These are phyloP conservation scores for Lithobates pipiens DNA, from an alignment of 2,797 vertebrate species.

Conservation along the genomic window DNA sequence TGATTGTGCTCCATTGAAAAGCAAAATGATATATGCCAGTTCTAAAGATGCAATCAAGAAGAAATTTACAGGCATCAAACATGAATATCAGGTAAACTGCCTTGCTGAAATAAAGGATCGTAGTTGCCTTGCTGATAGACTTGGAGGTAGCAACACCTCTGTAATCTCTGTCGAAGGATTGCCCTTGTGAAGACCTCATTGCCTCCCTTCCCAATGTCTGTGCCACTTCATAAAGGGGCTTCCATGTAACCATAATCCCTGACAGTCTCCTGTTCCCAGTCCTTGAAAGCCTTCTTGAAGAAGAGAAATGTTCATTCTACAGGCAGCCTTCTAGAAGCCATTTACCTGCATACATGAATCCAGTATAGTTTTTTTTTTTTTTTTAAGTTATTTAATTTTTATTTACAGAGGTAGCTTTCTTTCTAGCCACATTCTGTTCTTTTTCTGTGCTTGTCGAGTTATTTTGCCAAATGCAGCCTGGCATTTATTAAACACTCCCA, in stretches of 20 bases:
- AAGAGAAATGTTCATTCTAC: neutral
- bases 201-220: conserved; percentile 64
- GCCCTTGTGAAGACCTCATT: conserved; percentile 69
- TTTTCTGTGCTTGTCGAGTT: conserved; percentile 52
- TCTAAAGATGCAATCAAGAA: conserved; percentile 79
- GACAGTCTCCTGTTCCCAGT: conserved; percentile 62
- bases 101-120: conserved; percentile 70
- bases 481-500: neutral
- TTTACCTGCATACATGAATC: conserved; percentile 15
- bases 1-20: conserved; percentile 75
- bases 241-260: conserved; percentile 71
- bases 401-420: conserved; percentile 27
- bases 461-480: conserved; percentile 59
- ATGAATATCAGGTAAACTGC: conserved; percentile 80
- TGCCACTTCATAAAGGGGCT: conserved; percentile 78
- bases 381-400: neutral
- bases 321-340: conserved; percentile 26
- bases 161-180: conserved; percentile 79
- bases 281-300: conserved; percentile 22
- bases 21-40: conserved; percentile 84
- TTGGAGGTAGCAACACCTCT: conserved; percentile 72
- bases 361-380: neutral
- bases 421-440: neutral
- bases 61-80: conserved; percentile 73
- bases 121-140: conserved; percentile 74